These are phyloP conservation scores for Enteromius radiatus DNA, from an alignment of 2,797 vertebrate genomes.

Conservation along the genomic window DNA sequence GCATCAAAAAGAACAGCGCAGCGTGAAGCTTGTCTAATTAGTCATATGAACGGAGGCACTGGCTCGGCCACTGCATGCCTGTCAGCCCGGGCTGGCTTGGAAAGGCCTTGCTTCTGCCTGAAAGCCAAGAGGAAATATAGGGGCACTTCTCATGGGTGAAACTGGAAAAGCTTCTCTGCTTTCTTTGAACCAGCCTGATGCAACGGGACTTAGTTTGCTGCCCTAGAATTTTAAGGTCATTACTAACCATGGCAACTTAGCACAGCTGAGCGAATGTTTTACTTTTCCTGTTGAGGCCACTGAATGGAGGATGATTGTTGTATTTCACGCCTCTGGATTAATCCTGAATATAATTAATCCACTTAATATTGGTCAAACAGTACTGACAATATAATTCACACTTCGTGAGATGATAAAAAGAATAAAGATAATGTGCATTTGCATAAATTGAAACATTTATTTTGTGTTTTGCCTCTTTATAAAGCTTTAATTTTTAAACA, in stretches of 20 bases:
- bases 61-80: conserved; percentile 85
- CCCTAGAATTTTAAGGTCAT: conserved; percentile 50
- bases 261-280: conserved; percentile 20
- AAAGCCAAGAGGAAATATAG: background rate
- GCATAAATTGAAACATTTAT: background rate
- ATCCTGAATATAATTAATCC: conserved; percentile 3
- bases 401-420: background rate
- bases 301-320: conserved; percentile 36
- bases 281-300: conserved; percentile 20
- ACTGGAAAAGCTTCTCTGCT: conserved; percentile 34
- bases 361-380: conserved; percentile 10
- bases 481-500: background rate
- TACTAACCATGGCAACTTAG: conserved; percentile 47
- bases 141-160: conserved; percentile 59
- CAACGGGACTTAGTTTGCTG: conserved; percentile 16
- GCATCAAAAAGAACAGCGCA: conserved; percentile 94
- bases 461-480: background rate
- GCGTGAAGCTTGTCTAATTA: conserved; percentile 96
- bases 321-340: conserved; percentile 38
- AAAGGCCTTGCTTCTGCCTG: conserved; percentile 31
- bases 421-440: background rate
- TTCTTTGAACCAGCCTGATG: conserved; percentile 35
- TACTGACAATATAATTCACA: background rate
- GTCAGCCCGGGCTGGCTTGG: conserved; percentile 59
- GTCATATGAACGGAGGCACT: conserved; percentile 94